phyloP scores from a whole-genome alignment of 2,888 invertebrate genomes.

The Bombylius discolor region DNA sequence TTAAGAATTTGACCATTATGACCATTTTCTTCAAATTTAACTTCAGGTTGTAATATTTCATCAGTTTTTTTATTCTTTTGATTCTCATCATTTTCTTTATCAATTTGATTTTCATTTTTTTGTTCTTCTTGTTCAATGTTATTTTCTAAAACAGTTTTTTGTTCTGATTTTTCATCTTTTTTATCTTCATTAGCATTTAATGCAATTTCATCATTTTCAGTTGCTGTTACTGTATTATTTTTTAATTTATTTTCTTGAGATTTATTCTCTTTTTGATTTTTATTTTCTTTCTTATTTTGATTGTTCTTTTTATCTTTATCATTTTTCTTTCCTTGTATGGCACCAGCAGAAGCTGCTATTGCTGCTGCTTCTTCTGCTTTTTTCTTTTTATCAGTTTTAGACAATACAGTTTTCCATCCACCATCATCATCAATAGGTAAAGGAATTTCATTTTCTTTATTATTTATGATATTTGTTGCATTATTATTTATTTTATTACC shows the following conservation, averaged over 20 bases:
- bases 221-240: background rate
- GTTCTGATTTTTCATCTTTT: background rate
- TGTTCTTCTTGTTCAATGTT: background rate
- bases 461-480: background rate
- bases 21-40: background rate
- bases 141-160: background rate
- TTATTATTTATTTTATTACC: background rate
- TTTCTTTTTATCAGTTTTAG: slow-evolving; percentile 3
- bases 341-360: background rate
- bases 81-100: background rate
- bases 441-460: background rate
- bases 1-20: background rate
- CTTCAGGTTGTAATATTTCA: background rate
- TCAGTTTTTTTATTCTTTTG: background rate
- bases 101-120: background rate
- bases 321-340: background rate
- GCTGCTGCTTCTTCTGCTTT: background rate
- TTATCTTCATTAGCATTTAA: background rate
- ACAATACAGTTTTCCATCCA: slow-evolving; percentile 4
- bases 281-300: background rate
- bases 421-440: background rate
- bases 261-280: background rate
- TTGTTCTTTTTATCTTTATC: background rate
- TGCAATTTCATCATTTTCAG: background rate
- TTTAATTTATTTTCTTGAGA: too few relatives aligned